Evolutionary conservation across 2,797 vertebrate genomes (phyloP).

Genomic region (Micropoecilia bifurca): DNA sequence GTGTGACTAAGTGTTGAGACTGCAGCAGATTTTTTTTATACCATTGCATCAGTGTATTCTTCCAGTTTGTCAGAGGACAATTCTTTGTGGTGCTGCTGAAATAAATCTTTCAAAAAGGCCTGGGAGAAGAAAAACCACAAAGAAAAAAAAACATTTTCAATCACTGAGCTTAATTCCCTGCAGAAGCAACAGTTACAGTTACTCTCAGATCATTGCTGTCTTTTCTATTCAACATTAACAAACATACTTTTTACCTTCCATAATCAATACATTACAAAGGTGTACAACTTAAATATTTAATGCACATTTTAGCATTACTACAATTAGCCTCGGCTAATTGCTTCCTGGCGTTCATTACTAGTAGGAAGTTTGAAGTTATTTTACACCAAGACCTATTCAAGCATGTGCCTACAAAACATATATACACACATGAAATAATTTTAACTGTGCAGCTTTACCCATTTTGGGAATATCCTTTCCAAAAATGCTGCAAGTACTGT

Average conservation of each 20-base stretch:
- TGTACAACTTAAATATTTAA: background rate
- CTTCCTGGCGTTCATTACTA: background rate
- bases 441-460: background rate
- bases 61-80: slow-evolving; percentile 87
- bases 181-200: background rate
- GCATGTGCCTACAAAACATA: background rate
- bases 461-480: background rate
- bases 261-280: background rate
- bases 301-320: background rate
- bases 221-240: background rate
- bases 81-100: slow-evolving; percentile 84
- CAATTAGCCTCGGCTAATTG: background rate
- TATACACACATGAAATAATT: background rate
- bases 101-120: slow-evolving; percentile 93
- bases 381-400: background rate
- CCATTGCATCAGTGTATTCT: slow-evolving; percentile 93
- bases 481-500: background rate
- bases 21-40: slow-evolving; percentile 51
- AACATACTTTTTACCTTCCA: background rate
- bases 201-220: background rate
- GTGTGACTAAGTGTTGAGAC: background rate
- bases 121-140: slow-evolving; percentile 53
- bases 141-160: background rate
- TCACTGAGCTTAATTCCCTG: background rate
- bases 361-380: background rate